Evolutionary conservation across 2,113 vertebrate genomes (phyloP), one percentile per base, ranked within the genome.

Genomic region (Cyrtonyx montezumae): DNA sequence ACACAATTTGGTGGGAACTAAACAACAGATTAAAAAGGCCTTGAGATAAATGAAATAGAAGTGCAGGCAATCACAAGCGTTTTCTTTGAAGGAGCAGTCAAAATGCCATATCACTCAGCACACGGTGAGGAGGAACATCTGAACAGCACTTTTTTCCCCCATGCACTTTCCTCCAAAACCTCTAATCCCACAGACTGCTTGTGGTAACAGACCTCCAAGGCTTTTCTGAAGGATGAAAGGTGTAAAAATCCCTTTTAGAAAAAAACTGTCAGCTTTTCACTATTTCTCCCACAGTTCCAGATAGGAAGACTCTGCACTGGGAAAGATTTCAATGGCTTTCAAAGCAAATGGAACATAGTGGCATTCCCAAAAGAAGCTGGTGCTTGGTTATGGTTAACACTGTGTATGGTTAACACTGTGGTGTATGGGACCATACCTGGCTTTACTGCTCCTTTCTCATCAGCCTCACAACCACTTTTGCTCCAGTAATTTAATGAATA

Each of bases 11-110:
- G 13, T 17, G 32, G 43, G 67, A 88, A 61, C 20, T 26, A 55
- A 82, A 86, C 20, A 70, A 68, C 37, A 49, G 22, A 45, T 49
- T 43, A 37, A 81, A 66, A 19, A 79, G 15, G 40, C 18, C 40
- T 10, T 14, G 30, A 79, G 62, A 79, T 23, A 73, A 86, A 26
- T 10, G 30, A 45, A 66, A 32, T 42, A 69, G 22, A 22, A 0
- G 0, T 36, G 45, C 13, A 26, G 0, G 0, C 34, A 36, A 22
- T 4, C 53, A 68, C 55, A 26, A 17, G 42, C 3, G 4, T 71
- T 36, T 69, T 32, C 77, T 68, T 36, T 59, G 32, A 19, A 43
- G 85, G 22, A 66, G 65, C 8, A 79, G 28, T 43, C 70, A 51
- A 48, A 88, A 59, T 15, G n/a, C 12, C 4, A 0, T 8, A 17